Base-by-base conservation (phyloP, 2,888 invertebrate species). In the Lithodes maja region DNA sequence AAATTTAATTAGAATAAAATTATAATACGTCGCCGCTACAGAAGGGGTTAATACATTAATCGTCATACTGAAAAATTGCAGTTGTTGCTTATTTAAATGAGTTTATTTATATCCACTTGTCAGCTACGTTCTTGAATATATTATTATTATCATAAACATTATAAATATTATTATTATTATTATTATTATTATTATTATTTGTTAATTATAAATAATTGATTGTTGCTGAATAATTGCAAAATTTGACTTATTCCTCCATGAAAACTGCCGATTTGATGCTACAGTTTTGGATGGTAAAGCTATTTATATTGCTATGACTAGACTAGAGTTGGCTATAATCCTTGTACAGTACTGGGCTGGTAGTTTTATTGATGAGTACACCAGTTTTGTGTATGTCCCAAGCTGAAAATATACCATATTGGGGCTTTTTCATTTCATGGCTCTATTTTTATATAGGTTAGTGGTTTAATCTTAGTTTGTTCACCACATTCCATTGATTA, bases 241-340 rank as follows among this genome's bases (percentile, higher is more conserved):
- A 50, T 50, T n/a, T 84, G 68, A 80, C 77, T 87, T 88, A 83
- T 89, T 85, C 84, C 80, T 81, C 74, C 52, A 52, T 82, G 81
- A 82, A 83, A 79, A 89, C 89, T 89, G 89, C 89, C 89, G 86
- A 78, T 89, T 82, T 86, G 83, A 89, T 49, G 71, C 71, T 86
- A 85, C 85, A 82, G 85, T 85, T 89, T 89, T 89, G 85, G 79
- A 89, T 78, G 85, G 86, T 82, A 82, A 89, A 82, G 85, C 83
- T 89, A 78, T 89, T 89, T 89, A 89, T 89, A 89, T 89, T 89
- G 85, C 81, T 86, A 89, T 85, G 78, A 87, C 80, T 89, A 89
- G 88, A 81, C 85, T 89, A 89, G 88, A 80, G 88, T 85, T 89
- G 85, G 88, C 84, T 84, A 49, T 68, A 88, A 74, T 84, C 82